Base-by-base conservation (phyloP, 64 coral and sea anemone genomes). In the Acropora tenuis region DNA sequence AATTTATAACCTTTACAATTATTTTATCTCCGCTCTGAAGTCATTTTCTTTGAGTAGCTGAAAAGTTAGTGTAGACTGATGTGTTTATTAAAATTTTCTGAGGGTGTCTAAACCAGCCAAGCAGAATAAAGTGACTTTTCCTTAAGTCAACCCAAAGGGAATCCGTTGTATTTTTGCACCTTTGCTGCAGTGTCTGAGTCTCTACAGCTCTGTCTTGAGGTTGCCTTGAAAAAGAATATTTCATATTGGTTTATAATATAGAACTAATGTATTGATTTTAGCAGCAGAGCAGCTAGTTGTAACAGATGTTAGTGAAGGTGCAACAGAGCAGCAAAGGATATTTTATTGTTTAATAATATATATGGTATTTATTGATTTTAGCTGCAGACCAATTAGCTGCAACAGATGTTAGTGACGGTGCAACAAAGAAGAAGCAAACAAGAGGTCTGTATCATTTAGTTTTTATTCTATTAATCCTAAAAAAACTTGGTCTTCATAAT, bases 351-450 rank as follows among this genome's bases (percentile, higher is more conserved):
- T 63, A 55, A 11, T 6, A 30, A 30, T 75, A 50, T 77, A 19
- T 0, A 86, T 92, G 41, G 66, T 59, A 76, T 79, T 0, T 55
- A 1, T 78, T 69, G 48, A 13, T 95, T 74, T 86, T 73, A 98
- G 96, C 72, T 67, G 42, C 87, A 43, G 86, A 98, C 55, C 83
- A 87, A n/a, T 43, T 95, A 47, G 90, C 69, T 11, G 82, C 47
- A 42, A 18, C 93, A 6, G 96, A 98, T 41, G 79, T 95, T 16
- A 86, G 80, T 88, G 94, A 96, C 59, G 84, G 91, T 83, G 93
- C 83, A 69, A 47, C 80, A 55, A 98, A 95, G 76, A 98, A 98
- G 57, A 86, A 94, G 76, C 96, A 98, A 77, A 98, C 96, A 10
- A 98, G 93, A 93, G 96, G 96, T 87, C 19, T 17, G 2, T 77